Conservation (phyloP, 2,113 vertebrate species). For the Menura novaehollandiae region DNA sequence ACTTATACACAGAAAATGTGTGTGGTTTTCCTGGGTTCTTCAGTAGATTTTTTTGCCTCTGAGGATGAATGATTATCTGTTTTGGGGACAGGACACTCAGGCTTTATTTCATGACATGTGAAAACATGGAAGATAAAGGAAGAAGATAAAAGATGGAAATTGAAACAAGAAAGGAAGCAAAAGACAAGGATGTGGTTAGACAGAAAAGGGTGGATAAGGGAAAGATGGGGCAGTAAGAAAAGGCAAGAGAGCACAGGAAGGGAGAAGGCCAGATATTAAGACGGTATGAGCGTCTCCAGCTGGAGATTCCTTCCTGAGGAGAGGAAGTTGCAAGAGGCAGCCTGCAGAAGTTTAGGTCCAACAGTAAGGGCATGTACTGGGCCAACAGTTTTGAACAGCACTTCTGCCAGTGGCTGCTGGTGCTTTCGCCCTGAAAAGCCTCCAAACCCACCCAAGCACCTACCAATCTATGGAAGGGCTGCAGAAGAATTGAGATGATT, state of each 20-base stretch:
- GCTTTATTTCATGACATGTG: neutral
- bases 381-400: neutral
- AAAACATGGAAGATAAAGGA: neutral
- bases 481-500: rapidly evolving
- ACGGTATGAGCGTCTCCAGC: neutral
- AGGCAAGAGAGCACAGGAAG: neutral
- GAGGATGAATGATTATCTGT: neutral
- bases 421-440: neutral
- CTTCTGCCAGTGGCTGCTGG: neutral
- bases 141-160: neutral
- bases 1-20: neutral
- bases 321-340: neutral
- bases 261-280: neutral
- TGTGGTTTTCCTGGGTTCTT: neutral
- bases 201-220: neutral
- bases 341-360: neutral
- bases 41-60: neutral
- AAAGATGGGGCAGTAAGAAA: neutral
- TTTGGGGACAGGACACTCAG: neutral
- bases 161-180: neutral
- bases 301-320: neutral
- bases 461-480: neutral
- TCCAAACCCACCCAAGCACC: neutral
- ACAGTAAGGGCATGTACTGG: neutral
- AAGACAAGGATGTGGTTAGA: neutral